Conservation (phyloP, 2,888 invertebrate genomes). For the Drosophila rubida region DNA sequence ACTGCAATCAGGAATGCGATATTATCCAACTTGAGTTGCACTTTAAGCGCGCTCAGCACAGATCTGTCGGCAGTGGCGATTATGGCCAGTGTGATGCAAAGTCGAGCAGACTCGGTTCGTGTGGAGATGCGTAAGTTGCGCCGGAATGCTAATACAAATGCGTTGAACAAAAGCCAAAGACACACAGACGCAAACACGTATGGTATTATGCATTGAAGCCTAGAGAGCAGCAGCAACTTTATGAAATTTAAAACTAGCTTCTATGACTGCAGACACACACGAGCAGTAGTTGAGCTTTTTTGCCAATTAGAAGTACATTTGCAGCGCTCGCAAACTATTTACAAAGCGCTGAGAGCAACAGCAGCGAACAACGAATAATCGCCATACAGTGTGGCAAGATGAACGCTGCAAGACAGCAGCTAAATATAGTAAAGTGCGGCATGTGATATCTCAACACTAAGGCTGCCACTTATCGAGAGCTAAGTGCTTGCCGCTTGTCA, state of each 20-base stretch:
- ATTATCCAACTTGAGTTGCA: background rate
- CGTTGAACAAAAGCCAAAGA: slow-evolving; percentile 48
- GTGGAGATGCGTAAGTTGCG: slow-evolving; percentile 16
- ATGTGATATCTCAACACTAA: no score
- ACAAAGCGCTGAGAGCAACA: slow-evolving; percentile 36
- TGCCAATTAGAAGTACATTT: slow-evolving; percentile 73
- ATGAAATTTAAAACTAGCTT: slow-evolving; percentile 50
- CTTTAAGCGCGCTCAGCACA: background rate
- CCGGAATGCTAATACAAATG: slow-evolving; percentile 54
- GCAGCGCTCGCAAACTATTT: slow-evolving; percentile 30
- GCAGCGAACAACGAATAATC: background rate
- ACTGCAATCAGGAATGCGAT: background rate
- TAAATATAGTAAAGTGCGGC: background rate
- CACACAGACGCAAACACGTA: no score
- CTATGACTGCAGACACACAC: slow-evolving; percentile 36
- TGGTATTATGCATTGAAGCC: no score
- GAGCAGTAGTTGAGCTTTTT: slow-evolving; percentile 35
- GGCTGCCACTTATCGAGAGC: no score
- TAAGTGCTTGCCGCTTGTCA: background rate
- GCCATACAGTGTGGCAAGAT: background rate
- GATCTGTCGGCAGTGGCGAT: no score
- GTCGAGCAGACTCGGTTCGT: background rate
- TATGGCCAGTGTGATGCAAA: background rate
- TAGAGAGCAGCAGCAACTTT: slow-evolving; percentile 24
- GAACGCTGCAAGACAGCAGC: background rate